phyloP scores from a whole-genome alignment of 2,797 vertebrate genomes.

The Decapterus maruadsi region DNA sequence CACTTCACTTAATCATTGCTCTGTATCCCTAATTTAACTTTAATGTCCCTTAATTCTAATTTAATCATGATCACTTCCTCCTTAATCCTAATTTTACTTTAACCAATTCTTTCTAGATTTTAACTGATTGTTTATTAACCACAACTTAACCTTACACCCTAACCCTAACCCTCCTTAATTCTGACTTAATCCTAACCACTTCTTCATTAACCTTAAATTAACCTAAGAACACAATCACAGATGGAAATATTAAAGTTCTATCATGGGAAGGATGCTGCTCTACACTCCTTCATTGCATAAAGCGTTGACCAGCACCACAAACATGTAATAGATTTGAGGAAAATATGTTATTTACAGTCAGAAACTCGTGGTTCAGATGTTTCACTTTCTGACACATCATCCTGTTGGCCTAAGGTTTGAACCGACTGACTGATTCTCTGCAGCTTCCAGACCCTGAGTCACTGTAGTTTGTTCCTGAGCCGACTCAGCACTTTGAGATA shows the following conservation, averaged over 20 bases:
- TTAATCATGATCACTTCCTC: too few species aligned
- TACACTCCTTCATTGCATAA: too few species aligned
- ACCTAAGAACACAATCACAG: not conserved
- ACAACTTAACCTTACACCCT: too few species aligned
- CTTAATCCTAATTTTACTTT: too few species aligned
- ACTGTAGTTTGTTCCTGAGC: not conserved
- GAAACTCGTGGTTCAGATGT: not conserved
- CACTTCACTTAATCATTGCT: too few species aligned
- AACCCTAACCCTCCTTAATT: too few species aligned
- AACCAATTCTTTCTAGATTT: too few species aligned
- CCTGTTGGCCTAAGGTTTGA: not conserved
- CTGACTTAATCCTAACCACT: too few species aligned
- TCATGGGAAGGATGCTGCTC: not conserved
- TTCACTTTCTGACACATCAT: not conserved
- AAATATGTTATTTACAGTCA: not conserved
- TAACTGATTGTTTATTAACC: too few species aligned
- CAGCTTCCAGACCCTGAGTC: conserved; percentile 8
- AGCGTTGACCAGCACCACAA: not conserved
- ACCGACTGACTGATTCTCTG: not conserved
- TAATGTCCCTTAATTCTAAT: too few species aligned
- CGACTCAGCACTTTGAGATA: conserved; percentile 27
- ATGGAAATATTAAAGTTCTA: not conserved
- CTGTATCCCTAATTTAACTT: too few species aligned
- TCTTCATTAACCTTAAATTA: too few species aligned
- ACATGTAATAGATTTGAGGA: not conserved